Evolutionary conservation across 2,113 vertebrate species (phyloP).

Genomic region (Lagenorhynchus albirostris): DNA sequence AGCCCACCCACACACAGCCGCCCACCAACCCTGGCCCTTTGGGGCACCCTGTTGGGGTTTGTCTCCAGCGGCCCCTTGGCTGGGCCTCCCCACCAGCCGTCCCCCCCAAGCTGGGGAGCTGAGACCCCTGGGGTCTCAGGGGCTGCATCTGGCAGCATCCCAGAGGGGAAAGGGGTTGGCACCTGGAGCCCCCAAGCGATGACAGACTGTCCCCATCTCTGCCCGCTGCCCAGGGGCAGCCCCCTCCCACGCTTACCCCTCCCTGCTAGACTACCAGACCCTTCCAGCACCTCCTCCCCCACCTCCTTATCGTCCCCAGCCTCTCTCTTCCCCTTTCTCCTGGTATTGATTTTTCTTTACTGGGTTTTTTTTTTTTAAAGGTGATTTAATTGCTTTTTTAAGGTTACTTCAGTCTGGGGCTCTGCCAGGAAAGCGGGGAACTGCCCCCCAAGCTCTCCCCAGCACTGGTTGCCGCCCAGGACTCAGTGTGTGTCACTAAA

Average conservation of each 20-base stretch:
- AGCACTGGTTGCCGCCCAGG: background rate
- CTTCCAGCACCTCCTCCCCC: background rate
- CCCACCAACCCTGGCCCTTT: background rate
- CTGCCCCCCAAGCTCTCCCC: constrained; percentile 48
- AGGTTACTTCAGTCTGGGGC: constrained; percentile 75
- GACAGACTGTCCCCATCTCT: background rate
- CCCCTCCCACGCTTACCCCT: background rate
- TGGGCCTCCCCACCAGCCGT: background rate
- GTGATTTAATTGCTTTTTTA: constrained; percentile 80
- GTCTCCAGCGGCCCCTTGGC: background rate
- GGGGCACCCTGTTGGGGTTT: background rate
- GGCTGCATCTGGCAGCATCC: background rate
- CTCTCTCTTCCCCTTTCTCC: constrained; percentile 68
- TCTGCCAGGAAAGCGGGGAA: constrained; percentile 62
- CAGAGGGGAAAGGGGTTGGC: background rate
- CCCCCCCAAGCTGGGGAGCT: background rate
- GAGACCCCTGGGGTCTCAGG: background rate
- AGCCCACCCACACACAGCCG: background rate
- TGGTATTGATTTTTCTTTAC: constrained; percentile 75
- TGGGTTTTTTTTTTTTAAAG: constrained; percentile 50
- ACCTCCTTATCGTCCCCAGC: background rate
- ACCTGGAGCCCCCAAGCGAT: background rate
- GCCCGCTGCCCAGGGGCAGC: background rate
- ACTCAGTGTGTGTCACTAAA: background rate
- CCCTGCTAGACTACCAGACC: background rate